Evolutionary conservation across 1,140 invertebrate species (phyloP).

Genomic region (Lordiphosa stackelbergi): DNA sequence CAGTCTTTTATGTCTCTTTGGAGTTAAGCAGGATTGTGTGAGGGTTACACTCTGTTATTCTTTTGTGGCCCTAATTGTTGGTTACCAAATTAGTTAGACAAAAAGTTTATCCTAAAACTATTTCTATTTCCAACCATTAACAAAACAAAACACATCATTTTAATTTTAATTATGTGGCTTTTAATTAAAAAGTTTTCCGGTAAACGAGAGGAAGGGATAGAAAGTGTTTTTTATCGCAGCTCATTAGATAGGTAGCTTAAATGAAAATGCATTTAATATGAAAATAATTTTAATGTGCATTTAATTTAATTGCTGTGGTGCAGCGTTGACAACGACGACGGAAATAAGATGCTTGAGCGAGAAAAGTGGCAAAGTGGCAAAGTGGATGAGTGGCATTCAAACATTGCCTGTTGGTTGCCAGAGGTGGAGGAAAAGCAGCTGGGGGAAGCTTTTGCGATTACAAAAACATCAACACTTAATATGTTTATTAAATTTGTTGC

Average conservation of each 20-base stretch:
- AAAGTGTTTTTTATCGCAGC: not conserved
- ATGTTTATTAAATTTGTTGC: conserved; percentile 76
- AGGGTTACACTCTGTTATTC: no score
- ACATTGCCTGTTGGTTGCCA: not conserved
- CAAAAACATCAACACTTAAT: conserved; percentile 75
- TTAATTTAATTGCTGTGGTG: conserved; percentile 13
- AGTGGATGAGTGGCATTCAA: conserved; percentile 3
- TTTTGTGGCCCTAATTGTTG: no score
- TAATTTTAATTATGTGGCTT: conserved; percentile 8
- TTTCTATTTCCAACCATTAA: no score
- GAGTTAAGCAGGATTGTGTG: no score
- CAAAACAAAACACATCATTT: no score
- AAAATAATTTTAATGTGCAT: conserved; percentile 9
- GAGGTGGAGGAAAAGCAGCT: conserved; percentile 18
- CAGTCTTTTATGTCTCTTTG: no score
- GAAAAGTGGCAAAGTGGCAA: conserved; percentile 19
- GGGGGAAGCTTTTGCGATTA: conserved; percentile 48
- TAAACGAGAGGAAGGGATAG: not conserved
- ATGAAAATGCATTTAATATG: conserved; percentile 12
- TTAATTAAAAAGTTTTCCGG: conserved; percentile 10
- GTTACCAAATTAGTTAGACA: no score
- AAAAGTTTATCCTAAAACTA: no score
- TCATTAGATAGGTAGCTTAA: not conserved
- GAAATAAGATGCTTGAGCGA: conserved; percentile 39
- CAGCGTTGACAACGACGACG: conserved; percentile 27